Evolutionary conservation across 2,113 vertebrate species (phyloP), one percentile per base, ranked within the genome.

Genomic region (Gopherus evgoodei): DNA sequence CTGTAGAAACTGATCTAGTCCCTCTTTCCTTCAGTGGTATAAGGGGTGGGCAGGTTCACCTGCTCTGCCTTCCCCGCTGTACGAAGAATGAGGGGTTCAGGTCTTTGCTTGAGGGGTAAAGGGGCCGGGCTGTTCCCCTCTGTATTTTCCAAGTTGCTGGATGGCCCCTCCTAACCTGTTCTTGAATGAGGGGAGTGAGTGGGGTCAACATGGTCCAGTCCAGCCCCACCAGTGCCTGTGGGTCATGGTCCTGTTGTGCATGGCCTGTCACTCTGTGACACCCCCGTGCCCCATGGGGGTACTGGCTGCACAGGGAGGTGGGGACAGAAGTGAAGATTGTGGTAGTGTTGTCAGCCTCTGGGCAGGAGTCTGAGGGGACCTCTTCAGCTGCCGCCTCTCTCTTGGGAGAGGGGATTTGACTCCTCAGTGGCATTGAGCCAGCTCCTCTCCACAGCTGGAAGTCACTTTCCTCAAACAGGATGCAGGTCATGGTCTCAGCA

Each of bases 321-420:
- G 35, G 65, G 62, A 65, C 25, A 2, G 12, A n/a, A 11, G 10
- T 8, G 8, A 49, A 1, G 2, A 4, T 4, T 4, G 0, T 3
- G 0, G 9, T 1, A 35, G 38, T 24, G 21, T 22, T 8, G 21
- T 75, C 42, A 14, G 42, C 11, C 22, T 76, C 22, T 24, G 38
- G 72, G 42, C 11, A 44, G 42, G 72, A 76, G 22, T 5, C 24
- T 47, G 42, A 27, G 6, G 72, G 42, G 35, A 8, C 16, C 25
- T 5, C 35, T 29, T 2, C 2, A 3, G 6, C 0, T 21, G 14
- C n/a, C 9, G 1, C 13, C 29, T 62, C 29, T 62, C 62, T 65
- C 62, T 65, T n/a, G 31, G 31, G 31, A 35, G 56, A 35, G 62
- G 31, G 62, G 31, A 65, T 12, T n/a, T 69, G 65, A 16, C 14